Percentiles rank a stretch among this genome's conserved stretches.
These are phyloP conservation scores for Cololabis saira DNA, from an alignment of 2,113 vertebrate species.

Conservation along the genomic window DNA sequence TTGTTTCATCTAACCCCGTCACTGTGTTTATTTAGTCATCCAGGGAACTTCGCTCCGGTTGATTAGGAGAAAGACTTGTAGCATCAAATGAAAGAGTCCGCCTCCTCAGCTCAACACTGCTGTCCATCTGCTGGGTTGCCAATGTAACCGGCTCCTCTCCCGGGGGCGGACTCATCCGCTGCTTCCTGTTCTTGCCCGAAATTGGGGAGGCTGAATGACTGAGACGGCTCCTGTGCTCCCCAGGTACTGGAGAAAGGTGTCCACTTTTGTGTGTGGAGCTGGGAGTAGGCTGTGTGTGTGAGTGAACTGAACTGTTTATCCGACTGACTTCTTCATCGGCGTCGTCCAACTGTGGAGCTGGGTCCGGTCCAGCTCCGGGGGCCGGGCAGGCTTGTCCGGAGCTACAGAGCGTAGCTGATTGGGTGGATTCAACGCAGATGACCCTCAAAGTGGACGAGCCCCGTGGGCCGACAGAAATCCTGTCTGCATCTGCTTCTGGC, in stretches of 20 bases:
- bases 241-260: slow-evolving; percentile 64
- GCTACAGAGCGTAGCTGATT: slow-evolving; percentile 51
- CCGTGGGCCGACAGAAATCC: slow-evolving; percentile 24
- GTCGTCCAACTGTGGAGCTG: slow-evolving; percentile 68
- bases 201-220: slow-evolving; percentile 77
- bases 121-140: slow-evolving; percentile 74
- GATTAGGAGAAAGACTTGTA: slow-evolving; percentile 83
- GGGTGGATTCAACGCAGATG: slow-evolving; percentile 36
- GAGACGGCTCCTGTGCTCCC: slow-evolving; percentile 68
- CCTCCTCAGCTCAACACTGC: slow-evolving; percentile 84
- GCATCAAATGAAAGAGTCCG: slow-evolving; percentile 91
- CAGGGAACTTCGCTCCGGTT: slow-evolving; percentile 76
- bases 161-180: slow-evolving; percentile 91
- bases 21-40: slow-evolving; percentile 55
- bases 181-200: slow-evolving; percentile 83
- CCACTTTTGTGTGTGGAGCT: slow-evolving; percentile 75
- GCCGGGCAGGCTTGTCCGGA: slow-evolving; percentile 23
- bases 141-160: slow-evolving; percentile 77
- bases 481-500: slow-evolving; percentile 29
- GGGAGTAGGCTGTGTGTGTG: slow-evolving; percentile 71
- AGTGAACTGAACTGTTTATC: slow-evolving; percentile 81
- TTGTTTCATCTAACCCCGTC: slow-evolving; percentile 64
- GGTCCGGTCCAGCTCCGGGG: slow-evolving; percentile 23
- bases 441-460: slow-evolving; percentile 43
- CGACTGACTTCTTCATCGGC: slow-evolving; percentile 86